Conservation (phyloP, 2,888 invertebrate genomes). For the Flexamia atlantica region DNA sequence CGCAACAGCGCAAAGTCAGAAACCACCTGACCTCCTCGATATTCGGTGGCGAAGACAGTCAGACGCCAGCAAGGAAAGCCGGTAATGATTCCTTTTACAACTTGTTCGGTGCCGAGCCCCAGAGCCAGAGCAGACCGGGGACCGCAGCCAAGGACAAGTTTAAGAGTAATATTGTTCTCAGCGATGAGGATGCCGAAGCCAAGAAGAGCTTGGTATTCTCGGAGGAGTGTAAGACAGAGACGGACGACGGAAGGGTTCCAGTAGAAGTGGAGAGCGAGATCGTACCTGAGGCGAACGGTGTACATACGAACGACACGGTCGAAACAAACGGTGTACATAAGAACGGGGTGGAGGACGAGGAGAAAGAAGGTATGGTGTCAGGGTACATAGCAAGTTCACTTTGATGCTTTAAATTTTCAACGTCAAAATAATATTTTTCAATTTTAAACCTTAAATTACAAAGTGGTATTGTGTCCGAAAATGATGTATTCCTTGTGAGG, state of each 20-base stretch:
- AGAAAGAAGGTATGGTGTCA: constrained; percentile 1
- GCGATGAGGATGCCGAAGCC: constrained; percentile 67
- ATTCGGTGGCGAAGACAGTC: constrained; percentile 69
- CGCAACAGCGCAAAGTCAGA: constrained; percentile 70
- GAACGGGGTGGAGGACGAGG: neutral
- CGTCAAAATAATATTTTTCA: too few species aligned
- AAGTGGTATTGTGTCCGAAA: too few species aligned
- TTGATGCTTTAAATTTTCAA: neutral
- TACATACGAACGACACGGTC: neutral
- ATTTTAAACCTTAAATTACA: too few species aligned
- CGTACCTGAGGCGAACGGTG: neutral
- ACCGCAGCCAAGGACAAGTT: constrained; percentile 79
- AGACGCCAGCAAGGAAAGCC: constrained; percentile 71
- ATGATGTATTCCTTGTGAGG: too few species aligned
- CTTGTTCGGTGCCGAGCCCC: constrained; percentile 74
- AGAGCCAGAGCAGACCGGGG: constrained; percentile 76
- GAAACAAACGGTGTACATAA: constrained; percentile 17
- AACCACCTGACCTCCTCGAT: constrained; percentile 73
- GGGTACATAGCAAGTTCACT: constrained; percentile 3
- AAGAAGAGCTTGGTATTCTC: constrained; percentile 24
- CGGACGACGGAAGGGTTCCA: neutral
- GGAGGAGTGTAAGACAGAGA: neutral
- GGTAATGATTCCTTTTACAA: constrained; percentile 70
- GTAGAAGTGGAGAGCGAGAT: neutral
- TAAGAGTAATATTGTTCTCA: constrained; percentile 78